phyloP scores from a whole-genome alignment of 2,113 vertebrate genomes.

The Cinclus mexicanus region DNA sequence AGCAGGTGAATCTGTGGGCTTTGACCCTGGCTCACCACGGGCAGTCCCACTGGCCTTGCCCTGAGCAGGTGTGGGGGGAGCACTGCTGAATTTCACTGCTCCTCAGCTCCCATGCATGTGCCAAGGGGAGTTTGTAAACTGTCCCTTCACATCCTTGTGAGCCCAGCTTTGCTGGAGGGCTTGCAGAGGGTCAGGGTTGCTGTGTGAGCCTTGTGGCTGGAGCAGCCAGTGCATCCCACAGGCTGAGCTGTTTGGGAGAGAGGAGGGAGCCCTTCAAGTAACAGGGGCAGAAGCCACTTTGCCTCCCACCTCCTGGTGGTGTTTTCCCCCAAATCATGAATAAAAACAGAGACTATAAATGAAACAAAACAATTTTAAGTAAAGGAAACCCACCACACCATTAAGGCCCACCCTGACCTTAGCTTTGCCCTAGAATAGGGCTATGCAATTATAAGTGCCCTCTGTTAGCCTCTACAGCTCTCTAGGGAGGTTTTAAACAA shows the following conservation, averaged over 20 bases:
- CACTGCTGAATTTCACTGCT: neutral
- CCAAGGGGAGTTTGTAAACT: neutral
- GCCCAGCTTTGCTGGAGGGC: neutral
- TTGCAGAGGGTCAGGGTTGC: neutral
- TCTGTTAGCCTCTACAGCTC: neutral
- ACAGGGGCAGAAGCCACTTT: neutral
- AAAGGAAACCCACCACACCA: neutral
- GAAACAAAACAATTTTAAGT: neutral
- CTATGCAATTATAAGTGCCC: neutral
- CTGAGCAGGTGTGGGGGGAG: neutral
- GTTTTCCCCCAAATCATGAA: neutral
- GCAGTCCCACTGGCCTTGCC: neutral
- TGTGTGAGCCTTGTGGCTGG: accelerated
- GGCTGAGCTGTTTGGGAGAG: neutral
- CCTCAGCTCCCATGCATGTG: neutral
- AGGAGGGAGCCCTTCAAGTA: neutral
- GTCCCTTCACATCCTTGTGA: neutral
- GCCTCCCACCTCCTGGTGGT: neutral
- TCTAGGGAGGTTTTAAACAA: neutral
- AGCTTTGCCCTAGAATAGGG: neutral
- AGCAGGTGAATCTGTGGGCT: neutral
- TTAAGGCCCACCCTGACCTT: neutral
- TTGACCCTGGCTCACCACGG: accelerated
- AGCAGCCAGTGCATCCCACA: accelerated
- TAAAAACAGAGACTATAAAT: neutral